Conservation (phyloP, 1,140 invertebrate species). For the Zophobas atratus region DNA sequence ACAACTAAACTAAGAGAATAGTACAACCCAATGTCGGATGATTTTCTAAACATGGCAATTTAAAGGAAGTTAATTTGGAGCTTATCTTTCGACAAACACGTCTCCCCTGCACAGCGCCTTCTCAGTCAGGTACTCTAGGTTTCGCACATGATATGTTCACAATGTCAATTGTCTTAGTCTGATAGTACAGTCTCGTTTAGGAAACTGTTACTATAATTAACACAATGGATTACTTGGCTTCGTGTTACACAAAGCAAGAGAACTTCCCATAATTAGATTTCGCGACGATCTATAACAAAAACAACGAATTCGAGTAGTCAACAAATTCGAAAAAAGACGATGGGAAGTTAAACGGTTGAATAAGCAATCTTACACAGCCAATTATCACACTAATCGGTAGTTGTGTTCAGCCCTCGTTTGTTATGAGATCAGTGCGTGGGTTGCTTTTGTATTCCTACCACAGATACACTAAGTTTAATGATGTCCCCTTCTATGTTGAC, state of each 20-base stretch:
- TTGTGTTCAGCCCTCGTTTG: constrained; percentile 29
- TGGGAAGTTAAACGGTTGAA: constrained; percentile 1
- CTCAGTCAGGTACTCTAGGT: constrained; percentile 52
- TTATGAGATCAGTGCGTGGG: constrained; percentile 34
- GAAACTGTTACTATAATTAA: constrained; percentile 47
- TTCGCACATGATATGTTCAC: constrained; percentile 58
- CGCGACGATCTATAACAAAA: neutral
- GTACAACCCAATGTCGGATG: constrained; percentile 57
- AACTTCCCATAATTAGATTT: constrained; percentile 19
- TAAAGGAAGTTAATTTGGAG: constrained; percentile 64
- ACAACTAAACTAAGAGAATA: constrained; percentile 47
- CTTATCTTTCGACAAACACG: constrained; percentile 62
- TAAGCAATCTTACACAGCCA: constrained; percentile 34
- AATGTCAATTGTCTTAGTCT: constrained; percentile 61
- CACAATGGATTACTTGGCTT: constrained; percentile 41
- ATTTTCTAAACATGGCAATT: constrained; percentile 62
- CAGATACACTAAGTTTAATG: constrained; percentile 47
- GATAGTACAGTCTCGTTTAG: constrained; percentile 42
- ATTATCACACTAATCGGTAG: constrained; percentile 44
- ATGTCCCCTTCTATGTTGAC: constrained; percentile 37
- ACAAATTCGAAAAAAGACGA: constrained; percentile 23
- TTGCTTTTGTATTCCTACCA: constrained; percentile 41
- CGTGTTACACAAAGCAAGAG: constrained; percentile 5
- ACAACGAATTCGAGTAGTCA: neutral
- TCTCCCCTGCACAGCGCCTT: constrained; percentile 51